Evolutionary conservation across 2,888 invertebrate genomes (phyloP).

Genomic region (Notocelia uddmanniana): DNA sequence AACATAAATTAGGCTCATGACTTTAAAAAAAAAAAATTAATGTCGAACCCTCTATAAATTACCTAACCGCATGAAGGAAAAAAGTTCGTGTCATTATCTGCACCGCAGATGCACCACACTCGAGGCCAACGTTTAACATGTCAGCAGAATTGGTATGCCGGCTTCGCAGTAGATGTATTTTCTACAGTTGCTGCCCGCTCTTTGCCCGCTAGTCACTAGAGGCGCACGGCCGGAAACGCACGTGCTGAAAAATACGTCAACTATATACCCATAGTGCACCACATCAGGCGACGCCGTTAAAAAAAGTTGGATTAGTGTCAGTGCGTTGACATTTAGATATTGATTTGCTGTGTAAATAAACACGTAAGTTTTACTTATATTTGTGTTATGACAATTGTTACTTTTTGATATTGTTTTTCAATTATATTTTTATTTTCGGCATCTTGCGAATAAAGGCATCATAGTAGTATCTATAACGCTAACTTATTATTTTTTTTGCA

Average conservation of each 20-base stretch:
- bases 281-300: neutral
- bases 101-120: slow-evolving; percentile 12
- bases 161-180: slow-evolving; percentile 12
- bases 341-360: neutral
- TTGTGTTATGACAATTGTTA: too few relatives aligned
- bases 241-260: neutral
- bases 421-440: neutral
- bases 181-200: slow-evolving; percentile 11
- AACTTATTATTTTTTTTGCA: too few relatives aligned
- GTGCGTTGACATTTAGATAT: slow-evolving; percentile 7
- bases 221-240: slow-evolving; percentile 11
- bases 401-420: neutral
- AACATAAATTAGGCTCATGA: too few relatives aligned
- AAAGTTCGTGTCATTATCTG: slow-evolving; percentile 6
- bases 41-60: neutral
- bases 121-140: slow-evolving; percentile 16
- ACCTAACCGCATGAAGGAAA: neutral
- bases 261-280: slow-evolving; percentile 13
- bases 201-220: slow-evolving; percentile 6
- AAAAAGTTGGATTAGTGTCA: slow-evolving; percentile 18
- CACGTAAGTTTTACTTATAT: slow-evolving; percentile 20
- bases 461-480: too few relatives aligned
- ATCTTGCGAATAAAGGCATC: too few relatives aligned
- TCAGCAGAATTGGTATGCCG: slow-evolving; percentile 14
- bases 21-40: neutral